A percentile compares a stretch with the other conserved stretches of the same genome.
These are phyloP conservation scores for Diorhabda sublineata DNA, from an alignment of 1,140 invertebrate species.

Conservation along the genomic window DNA sequence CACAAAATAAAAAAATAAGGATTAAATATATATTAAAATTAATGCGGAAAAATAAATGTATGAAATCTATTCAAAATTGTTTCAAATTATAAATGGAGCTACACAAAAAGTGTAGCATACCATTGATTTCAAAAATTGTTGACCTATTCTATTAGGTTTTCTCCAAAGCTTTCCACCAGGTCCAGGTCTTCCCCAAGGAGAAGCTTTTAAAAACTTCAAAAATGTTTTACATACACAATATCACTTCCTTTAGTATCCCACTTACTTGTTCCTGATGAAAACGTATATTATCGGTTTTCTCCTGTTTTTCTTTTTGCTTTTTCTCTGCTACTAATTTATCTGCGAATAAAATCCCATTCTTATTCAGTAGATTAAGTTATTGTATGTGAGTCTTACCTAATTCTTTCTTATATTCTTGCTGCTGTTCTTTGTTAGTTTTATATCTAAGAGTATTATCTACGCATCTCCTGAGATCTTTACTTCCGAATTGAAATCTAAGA, in stretches of 20 bases:
- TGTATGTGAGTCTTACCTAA: constrained; percentile 45
- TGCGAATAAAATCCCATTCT: constrained; percentile 20
- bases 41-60: no score
- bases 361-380: no score
- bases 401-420: constrained; percentile 51
- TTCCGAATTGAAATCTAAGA: constrained; percentile 49
- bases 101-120: constrained; percentile 49
- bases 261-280: constrained; percentile 33
- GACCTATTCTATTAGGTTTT: constrained; percentile 58
- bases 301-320: constrained; percentile 28
- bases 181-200: constrained; percentile 60
- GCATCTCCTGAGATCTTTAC: constrained; percentile 46
- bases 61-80: no score
- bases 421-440: constrained; percentile 48
- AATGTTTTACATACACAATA: constrained; percentile 21
- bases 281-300: constrained; percentile 26
- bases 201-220: constrained; percentile 44
- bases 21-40: no score
- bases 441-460: constrained; percentile 55
- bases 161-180: constrained; percentile 62
- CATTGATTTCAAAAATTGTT: constrained; percentile 65
- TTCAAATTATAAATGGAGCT: constrained; percentile 20
- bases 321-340: constrained; percentile 41
- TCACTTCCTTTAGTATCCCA: constrained; percentile 3
- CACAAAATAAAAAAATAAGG: no score